Percentiles rank a stretch among this genome's conserved stretches.
Conservation (phyloP, 2,113 vertebrate genomes). For the Micronycteris hirsuta region DNA sequence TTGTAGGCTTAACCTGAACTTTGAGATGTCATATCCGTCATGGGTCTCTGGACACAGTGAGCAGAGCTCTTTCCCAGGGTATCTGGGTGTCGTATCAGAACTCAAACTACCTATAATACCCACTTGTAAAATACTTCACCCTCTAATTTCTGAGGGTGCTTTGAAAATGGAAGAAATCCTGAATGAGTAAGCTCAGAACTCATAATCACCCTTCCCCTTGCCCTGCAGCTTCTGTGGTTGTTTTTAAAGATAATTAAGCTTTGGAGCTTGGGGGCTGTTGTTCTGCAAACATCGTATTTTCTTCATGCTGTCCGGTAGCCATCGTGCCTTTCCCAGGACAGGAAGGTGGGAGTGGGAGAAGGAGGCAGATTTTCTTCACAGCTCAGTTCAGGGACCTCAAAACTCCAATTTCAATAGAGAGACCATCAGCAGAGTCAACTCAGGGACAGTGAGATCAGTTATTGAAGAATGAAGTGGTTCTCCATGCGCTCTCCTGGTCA, state of each 20-base stretch:
- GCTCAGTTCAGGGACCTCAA: constrained; percentile 54
- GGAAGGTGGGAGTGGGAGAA: constrained; percentile 62
- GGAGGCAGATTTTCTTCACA: constrained; percentile 63
- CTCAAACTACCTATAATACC: neutral
- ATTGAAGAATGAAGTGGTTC: neutral
- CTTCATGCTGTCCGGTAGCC: constrained; percentile 62
- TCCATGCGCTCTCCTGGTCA: fast-evolving
- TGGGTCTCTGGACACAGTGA: neutral
- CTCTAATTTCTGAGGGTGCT: neutral
- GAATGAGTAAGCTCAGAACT: neutral
- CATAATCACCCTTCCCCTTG: too few relatives aligned
- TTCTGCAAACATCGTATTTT: constrained; percentile 66
- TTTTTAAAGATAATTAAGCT: constrained; percentile 61
- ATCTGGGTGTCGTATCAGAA: neutral
- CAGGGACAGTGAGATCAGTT: neutral
- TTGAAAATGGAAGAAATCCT: neutral
- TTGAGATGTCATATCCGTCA: neutral
- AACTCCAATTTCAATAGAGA: constrained; percentile 62
- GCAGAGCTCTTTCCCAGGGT: neutral
- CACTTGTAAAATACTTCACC: neutral
- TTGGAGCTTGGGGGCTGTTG: constrained; percentile 55
- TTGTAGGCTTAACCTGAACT: too few relatives aligned
- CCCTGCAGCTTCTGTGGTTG: neutral
- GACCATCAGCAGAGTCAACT: neutral
- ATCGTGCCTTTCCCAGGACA: constrained; percentile 69